Conservation (phyloP, 2,113 vertebrate species). For the mouse (Mus musculus) region GRCm39 chr10:50890001-50890500, state of each 20-base stretch:
- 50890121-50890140: not conserved
- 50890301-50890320: not conserved
- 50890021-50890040: not conserved
- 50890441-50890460: not conserved
- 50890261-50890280: not conserved
- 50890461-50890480: not conserved
- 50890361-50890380: slow-evolving; percentile 40
- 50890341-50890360: not conserved
- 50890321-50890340: not conserved
- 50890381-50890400: not conserved
- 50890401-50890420: not conserved
- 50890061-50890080: not conserved
- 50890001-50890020: not conserved
- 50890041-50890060: not conserved
- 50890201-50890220: not conserved
- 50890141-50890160: not conserved
- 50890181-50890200: not conserved
- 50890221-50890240: not conserved
- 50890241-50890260: slow-evolving; percentile 1
- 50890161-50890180: not conserved
- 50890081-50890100: not conserved
- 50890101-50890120: not conserved
- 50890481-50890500: not conserved
- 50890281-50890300: not conserved
- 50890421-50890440: not conserved